A percentile compares a stretch with the other conserved stretches of the same genome.
Conservation (phyloP, 2,113 vertebrate genomes). For the Sapajus apella region DNA sequence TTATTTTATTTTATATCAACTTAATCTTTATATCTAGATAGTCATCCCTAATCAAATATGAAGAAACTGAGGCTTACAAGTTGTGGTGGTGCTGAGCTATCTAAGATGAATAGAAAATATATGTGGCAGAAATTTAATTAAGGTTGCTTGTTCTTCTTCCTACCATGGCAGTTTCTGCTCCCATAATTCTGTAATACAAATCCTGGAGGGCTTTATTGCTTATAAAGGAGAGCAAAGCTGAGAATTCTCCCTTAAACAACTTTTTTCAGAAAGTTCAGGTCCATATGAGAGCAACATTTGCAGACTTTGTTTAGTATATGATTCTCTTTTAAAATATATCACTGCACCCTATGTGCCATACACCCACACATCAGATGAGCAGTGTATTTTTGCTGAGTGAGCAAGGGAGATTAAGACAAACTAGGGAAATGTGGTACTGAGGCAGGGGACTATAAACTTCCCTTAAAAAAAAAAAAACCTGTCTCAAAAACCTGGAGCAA, state of each 20-base stretch:
- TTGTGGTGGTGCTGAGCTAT: not conserved
- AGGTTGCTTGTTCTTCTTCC: not conserved
- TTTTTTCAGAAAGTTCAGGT: not conserved
- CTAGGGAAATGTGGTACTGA: not conserved
- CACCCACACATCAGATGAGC: not conserved
- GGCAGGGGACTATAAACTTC: not conserved
- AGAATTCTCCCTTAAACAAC: not conserved
- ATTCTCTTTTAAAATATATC: not conserved
- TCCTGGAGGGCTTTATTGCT: not conserved
- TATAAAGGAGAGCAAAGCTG: not conserved
- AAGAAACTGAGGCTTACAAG: not conserved
- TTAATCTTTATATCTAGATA: not conserved
- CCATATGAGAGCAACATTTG: not conserved
- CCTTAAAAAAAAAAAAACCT: not conserved
- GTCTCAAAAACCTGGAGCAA: not conserved
- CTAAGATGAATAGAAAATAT: not conserved
- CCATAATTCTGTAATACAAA: not conserved
- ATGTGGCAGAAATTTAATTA: constrained; percentile 17
- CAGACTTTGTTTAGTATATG: not conserved
- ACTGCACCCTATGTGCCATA: not conserved
- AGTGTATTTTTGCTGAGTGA: not conserved
- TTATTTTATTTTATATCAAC: not conserved
- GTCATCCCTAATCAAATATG: not conserved
- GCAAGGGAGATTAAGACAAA: not conserved
- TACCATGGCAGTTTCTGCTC: not conserved